Conservation (phyloP, 92 coral and sea anemone genomes). For the Palythoa grandis region DNA sequence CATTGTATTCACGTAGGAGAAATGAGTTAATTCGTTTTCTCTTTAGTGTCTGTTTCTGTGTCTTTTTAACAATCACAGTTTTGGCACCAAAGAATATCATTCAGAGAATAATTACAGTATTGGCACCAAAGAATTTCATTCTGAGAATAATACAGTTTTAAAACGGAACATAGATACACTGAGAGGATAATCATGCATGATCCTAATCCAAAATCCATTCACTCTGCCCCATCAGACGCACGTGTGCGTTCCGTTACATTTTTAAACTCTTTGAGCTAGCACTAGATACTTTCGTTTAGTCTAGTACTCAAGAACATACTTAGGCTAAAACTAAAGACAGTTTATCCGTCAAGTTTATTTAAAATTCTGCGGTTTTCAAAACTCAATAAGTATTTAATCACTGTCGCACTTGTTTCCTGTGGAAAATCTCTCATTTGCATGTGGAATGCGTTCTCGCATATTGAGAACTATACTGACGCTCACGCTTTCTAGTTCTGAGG, state of each 20-base stretch:
- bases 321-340: background rate
- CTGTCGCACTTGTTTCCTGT: background rate
- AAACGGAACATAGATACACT: background rate
- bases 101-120: background rate
- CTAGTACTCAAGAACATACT: background rate
- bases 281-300: background rate
- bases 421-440: background rate
- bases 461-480: background rate
- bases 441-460: background rate
- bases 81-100: background rate
- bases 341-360: constrained; percentile 8
- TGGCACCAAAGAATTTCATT: background rate
- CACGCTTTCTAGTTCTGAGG: background rate
- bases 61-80: background rate
- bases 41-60: background rate
- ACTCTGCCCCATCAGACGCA: too few species aligned
- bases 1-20: background rate
- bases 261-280: background rate
- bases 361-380: constrained; percentile 23
- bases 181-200: background rate
- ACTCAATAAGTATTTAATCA: constrained; percentile 32
- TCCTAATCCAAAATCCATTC: too few species aligned
- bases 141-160: background rate
- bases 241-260: background rate
- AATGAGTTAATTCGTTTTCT: background rate